Evolutionary conservation across 2,113 vertebrate species (phyloP).

Genomic region (Solea solea): DNA sequence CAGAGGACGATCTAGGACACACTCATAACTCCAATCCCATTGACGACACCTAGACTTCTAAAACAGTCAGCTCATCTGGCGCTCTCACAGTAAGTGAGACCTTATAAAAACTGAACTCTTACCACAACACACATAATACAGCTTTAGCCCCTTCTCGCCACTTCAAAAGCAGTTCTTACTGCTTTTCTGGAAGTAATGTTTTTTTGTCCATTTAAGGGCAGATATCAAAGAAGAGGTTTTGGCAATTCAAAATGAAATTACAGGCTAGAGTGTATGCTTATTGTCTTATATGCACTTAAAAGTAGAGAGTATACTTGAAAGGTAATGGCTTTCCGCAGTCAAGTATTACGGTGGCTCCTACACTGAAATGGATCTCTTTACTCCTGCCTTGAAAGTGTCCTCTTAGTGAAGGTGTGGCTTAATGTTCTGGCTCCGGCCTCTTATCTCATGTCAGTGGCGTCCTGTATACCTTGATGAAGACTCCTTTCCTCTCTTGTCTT

Average conservation of each 20-base stretch:
- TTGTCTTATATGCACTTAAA: constrained; percentile 76
- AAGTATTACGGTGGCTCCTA: constrained; percentile 56
- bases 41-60: constrained; percentile 19
- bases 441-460: constrained; percentile 71
- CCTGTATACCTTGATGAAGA: constrained; percentile 74
- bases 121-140: constrained; percentile 17
- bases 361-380: constrained; percentile 73
- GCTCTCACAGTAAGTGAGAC: constrained; percentile 31
- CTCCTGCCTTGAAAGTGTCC: constrained; percentile 66
- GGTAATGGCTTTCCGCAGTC: constrained; percentile 72
- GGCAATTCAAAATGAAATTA: constrained; percentile 69
- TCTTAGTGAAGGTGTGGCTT: constrained; percentile 75
- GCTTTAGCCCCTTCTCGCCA: constrained; percentile 20
- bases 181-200: constrained; percentile 52
- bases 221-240: constrained; percentile 60
- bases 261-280: constrained; percentile 64
- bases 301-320: constrained; percentile 66
- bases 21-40: constrained; percentile 6
- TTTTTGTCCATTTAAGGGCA: constrained; percentile 62
- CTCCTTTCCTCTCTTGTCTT: constrained; percentile 55
- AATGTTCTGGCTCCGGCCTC: constrained; percentile 68
- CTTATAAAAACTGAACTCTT: constrained; percentile 12
- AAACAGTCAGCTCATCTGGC: constrained; percentile 6
- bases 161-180: constrained; percentile 33
- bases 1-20: constrained; percentile 49